These are phyloP conservation scores for Anhinga anhinga DNA, from an alignment of 2,113 vertebrate species.

Conservation along the genomic window DNA sequence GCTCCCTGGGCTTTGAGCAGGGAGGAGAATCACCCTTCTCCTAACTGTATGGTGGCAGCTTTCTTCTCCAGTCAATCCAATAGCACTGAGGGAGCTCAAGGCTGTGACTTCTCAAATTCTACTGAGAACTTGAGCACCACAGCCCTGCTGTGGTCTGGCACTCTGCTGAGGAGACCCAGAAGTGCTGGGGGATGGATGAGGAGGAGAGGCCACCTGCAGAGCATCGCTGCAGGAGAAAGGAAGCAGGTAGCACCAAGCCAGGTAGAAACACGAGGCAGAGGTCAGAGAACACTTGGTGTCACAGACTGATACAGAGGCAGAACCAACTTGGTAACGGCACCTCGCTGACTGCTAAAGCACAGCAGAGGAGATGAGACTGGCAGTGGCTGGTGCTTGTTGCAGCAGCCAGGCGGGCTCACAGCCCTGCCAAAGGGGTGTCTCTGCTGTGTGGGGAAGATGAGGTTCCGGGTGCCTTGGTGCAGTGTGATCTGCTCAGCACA, in stretches of 20 bases:
- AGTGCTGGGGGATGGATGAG: neutral
- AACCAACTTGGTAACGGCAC: neutral
- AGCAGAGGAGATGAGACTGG: neutral
- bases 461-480: neutral
- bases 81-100: neutral
- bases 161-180: neutral
- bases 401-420: rapidly evolving
- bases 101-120: neutral
- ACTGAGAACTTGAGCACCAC: neutral
- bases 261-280: neutral
- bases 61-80: neutral
- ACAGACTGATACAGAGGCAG: neutral
- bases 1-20: neutral
- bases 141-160: neutral
- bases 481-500: neutral
- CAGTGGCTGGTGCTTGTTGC: neutral
- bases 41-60: neutral
- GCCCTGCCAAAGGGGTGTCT: neutral
- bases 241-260: neutral
- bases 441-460: neutral
- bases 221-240: neutral
- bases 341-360: neutral
- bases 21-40: neutral
- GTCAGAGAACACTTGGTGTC: neutral
- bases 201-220: neutral